Evolutionary conservation across 2,797 vertebrate species (phyloP), one percentile per base, ranked within the genome.

Genomic region (Dermochelys coriacea): DNA sequence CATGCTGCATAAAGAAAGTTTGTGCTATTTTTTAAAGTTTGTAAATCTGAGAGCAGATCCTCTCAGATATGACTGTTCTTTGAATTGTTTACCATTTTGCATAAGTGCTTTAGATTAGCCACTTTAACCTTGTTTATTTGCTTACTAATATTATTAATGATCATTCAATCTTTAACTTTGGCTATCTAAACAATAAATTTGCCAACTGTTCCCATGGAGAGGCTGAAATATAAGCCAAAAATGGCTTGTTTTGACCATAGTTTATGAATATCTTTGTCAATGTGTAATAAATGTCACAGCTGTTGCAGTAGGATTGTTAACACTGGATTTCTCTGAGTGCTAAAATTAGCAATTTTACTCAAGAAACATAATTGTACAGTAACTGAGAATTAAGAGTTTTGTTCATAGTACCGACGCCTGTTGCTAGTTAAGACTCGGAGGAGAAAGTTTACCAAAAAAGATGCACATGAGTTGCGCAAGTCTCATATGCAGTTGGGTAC

Each of bases 51-150:
- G 57, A 84, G 50, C 5, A 93, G 93, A 84, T 84, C 57, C 55
- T 82, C 0, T 61, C 81, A 74, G 27, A 85, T 57, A 71, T 0
- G 4, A 86, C 16, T 50, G 5, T 64, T 55, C 87, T 41, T 91
- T 84, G 85, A 86, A 94, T 90, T 93, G 83, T 93, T 95, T 95
- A 92, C 59, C 52, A 91, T 93, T 80, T 19, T 82, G 49, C 51
- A 89, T 68, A 88, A 96, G 86, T 54, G 5, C 34, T 95, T 95
- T 61, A 93, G 89, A 96, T 80, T 64, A 83, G 49, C 21, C n/a
- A 82, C 88, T 91, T 93, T 93, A 93, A 92, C n/a, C 34, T 86
- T 51, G 12, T 89, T 91, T 89, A 79, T 92, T 95, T 91, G 77
- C 57, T 64, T 25, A 85, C 92, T 84, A 82, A 12, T 90, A 83